Base-by-base conservation (phyloP, 2,888 invertebrate species). In the Pardosa pseudoannulata region DNA sequence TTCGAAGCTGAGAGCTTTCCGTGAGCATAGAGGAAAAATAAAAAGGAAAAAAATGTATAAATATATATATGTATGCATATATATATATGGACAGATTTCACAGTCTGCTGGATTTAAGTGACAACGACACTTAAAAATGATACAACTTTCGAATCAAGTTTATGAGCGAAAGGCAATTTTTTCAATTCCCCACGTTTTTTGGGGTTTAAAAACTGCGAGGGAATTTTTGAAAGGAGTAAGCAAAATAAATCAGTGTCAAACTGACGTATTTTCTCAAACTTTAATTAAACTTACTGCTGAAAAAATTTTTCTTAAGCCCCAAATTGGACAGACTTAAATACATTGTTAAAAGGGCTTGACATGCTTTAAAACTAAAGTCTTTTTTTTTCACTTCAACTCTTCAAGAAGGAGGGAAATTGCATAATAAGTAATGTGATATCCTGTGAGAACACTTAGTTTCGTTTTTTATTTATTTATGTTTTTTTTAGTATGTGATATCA, bases 191-290 rank as follows among this genome's bases (percentile, higher is more conserved):
- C n/a, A 7, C 50, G 23, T 29, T 72, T 82, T 78, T 78, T 68
- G 32, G 28, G 68, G 31, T 29, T 39, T 29, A 83, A 83, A 83
- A 83, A 83, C 65, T 27, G 39, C n/a, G 73, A n/a, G 68, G 41
- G 75, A 39, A 62, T 41, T 62, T 81, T 41, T 31, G 64, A 72
- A 78, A 29, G 70, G 67, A 67, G 65, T 50, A 41, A n/a, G 74
- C 50, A 68, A 83, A 83, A 83, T 83, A 83, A 83, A 83, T 83
- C 83, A 83, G 83, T 73, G 83, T 83, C 83, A 83, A 78, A 78
- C 31, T 72, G 83, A 78, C 78, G 78, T 46, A 78, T 71, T 83
- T 78, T 78, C 83, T 76, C 41, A 39, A 83, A 83, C 56, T 83
- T 83, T 83, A 83, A 83, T 83, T 83, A 83, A 83, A 83, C 72